Conservation (phyloP, 2,797 vertebrate species). For the Galago senegalensis region DNA sequence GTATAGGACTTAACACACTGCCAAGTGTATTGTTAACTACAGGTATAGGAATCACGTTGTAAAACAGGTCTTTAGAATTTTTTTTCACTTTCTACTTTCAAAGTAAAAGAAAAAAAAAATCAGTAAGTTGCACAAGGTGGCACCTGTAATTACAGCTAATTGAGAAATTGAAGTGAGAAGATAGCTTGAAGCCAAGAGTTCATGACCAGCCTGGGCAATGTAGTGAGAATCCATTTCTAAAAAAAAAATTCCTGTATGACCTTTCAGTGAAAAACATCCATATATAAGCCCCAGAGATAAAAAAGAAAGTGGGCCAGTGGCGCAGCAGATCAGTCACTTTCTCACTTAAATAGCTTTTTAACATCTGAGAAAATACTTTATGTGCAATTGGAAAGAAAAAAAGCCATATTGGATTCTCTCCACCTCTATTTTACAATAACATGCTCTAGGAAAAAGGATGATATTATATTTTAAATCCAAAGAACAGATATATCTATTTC, state of each 20-base stretch:
- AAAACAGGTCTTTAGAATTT: not conserved
- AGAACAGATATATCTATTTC: not conserved
- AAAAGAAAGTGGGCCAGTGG: not conserved
- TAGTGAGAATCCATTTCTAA: not conserved
- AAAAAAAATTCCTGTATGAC: not conserved
- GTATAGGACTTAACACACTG: not conserved
- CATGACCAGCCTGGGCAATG: not conserved
- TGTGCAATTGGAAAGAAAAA: not conserved
- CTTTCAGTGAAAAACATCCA: not conserved
- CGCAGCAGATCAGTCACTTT: not conserved
- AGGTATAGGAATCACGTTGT: not conserved
- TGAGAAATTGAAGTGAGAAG: not conserved
- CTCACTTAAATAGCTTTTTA: not conserved
- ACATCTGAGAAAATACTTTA: not conserved
- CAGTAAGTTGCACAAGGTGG: not conserved
- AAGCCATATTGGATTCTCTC: not conserved
- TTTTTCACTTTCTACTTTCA: not conserved
- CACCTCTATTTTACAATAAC: not conserved
- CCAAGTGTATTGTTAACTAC: not conserved
- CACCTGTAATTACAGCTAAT: not conserved
- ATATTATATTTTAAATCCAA: not conserved
- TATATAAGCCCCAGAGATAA: not conserved
- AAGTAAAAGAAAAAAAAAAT: not conserved
- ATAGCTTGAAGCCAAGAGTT: not conserved
- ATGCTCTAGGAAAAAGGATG: not conserved